Percentiles rank a stretch among this genome's conserved stretches.
Conservation (phyloP, 2,113 vertebrate species). For the Pachyramphus minor region DNA sequence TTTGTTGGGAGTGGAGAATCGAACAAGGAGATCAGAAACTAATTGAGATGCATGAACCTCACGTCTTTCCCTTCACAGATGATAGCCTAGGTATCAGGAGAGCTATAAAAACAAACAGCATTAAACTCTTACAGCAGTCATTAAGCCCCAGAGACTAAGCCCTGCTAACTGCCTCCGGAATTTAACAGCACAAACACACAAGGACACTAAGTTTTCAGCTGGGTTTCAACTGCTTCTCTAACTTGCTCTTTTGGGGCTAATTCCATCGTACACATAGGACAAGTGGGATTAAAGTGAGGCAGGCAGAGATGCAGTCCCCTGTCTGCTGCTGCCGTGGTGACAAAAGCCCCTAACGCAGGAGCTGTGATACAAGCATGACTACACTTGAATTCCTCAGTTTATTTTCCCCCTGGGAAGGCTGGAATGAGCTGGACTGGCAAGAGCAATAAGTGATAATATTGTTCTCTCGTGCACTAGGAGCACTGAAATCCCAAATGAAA, state of each 20-base stretch:
- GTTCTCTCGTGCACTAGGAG: not conserved
- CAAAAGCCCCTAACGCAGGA: not conserved
- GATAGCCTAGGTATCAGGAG: not conserved
- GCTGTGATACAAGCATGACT: not conserved
- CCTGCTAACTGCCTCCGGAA: not conserved
- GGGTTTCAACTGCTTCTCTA: not conserved
- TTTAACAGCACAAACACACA: not conserved
- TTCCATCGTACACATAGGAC: not conserved
- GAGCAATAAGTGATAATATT: not conserved
- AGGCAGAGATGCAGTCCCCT: not conserved
- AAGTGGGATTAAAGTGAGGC: not conserved
- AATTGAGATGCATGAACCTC: not conserved
- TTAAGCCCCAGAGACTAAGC: not conserved
- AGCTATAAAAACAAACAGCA: not conserved
- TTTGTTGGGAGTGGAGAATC: not conserved
- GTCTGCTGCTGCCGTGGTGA: not conserved
- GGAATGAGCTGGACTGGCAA: not conserved
- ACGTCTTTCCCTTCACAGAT: not conserved
- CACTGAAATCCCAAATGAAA: accelerated
- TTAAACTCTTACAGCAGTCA: not conserved
- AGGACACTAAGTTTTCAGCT: not conserved
- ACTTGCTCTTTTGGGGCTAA: not conserved
- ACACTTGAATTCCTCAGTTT: not conserved
- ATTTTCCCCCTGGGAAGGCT: not conserved
- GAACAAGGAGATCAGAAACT: not conserved